A percentile compares a stretch with the other conserved stretches of the same genome.
Evolutionary conservation across 2,113 vertebrate species (phyloP).

Genomic region (Syrmaticus mikado): DNA sequence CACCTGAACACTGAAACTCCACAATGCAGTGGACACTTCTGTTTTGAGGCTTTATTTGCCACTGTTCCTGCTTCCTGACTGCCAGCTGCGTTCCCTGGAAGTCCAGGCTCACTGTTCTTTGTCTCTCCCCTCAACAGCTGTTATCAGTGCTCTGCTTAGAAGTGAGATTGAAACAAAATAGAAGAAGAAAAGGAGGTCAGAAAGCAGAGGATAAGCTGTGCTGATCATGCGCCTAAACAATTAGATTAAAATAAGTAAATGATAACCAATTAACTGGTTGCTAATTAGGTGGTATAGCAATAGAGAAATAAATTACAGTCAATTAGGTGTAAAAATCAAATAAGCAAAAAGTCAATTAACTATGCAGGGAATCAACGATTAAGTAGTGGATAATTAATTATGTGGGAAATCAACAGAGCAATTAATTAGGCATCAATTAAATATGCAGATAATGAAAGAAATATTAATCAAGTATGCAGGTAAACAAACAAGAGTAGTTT

Average conservation of each 20-base stretch:
- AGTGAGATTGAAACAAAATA: not conserved
- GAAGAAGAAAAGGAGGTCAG: not conserved
- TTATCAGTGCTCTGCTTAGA: not conserved
- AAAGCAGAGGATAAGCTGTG: not conserved
- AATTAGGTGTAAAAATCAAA: slow-evolving; percentile 67
- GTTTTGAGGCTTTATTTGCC: not conserved
- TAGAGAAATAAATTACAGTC: slow-evolving; percentile 52
- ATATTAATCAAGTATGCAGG: slow-evolving; percentile 57
- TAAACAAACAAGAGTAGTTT: slow-evolving; percentile 41
- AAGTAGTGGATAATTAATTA: slow-evolving; percentile 70
- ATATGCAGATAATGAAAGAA: slow-evolving; percentile 52
- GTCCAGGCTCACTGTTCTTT: not conserved
- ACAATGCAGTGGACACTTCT: not conserved
- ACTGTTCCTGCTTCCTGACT: not conserved
- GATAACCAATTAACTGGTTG: slow-evolving; percentile 44
- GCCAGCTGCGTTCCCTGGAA: not conserved
- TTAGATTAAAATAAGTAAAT: not conserved
- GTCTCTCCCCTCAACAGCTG: not conserved
- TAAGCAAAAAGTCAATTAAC: slow-evolving; percentile 58
- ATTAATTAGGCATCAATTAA: slow-evolving; percentile 70
- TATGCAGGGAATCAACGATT: slow-evolving; percentile 56
- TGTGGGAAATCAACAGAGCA: slow-evolving; percentile 52
- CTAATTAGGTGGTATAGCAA: slow-evolving; percentile 46
- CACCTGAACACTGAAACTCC: not conserved
- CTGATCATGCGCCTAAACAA: not conserved